Conservation (phyloP, 2,797 vertebrate genomes). For the Petrocephalus sullivani region DNA sequence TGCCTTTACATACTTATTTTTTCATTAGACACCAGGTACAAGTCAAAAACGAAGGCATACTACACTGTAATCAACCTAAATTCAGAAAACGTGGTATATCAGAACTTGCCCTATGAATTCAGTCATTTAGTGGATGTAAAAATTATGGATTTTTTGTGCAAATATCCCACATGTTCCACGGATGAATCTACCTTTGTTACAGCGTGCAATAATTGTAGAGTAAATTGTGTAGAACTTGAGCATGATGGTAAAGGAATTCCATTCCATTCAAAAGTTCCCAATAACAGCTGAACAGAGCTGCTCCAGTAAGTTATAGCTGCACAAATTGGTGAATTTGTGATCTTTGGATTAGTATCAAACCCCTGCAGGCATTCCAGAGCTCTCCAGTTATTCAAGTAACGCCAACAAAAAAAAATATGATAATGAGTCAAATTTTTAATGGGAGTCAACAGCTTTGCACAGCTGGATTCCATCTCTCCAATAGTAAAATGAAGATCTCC, state of each 20-base stretch:
- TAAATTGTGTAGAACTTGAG: background rate
- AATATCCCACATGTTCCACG: background rate
- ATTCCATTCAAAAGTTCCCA: background rate
- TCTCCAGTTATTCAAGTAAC: background rate
- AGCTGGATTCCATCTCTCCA: background rate
- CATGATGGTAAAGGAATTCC: background rate
- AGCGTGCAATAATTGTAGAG: background rate
- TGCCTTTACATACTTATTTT: background rate
- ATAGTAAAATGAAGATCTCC: background rate
- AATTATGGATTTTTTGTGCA: background rate
- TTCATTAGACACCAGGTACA: background rate
- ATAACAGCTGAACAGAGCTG: background rate
- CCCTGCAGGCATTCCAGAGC: background rate
- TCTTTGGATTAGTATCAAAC: background rate
- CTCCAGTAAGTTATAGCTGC: background rate
- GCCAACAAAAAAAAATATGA: background rate
- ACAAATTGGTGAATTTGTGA: background rate
- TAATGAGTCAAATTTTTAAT: background rate
- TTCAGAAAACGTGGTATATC: background rate
- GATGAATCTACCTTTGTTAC: background rate
- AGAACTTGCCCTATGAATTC: background rate
- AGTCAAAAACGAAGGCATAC: background rate
- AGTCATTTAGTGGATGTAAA: background rate
- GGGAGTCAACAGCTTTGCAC: background rate
- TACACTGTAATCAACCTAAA: background rate